phyloP scores from a whole-genome alignment of 2,888 invertebrate species.

The Synergus gifuensis region DNA sequence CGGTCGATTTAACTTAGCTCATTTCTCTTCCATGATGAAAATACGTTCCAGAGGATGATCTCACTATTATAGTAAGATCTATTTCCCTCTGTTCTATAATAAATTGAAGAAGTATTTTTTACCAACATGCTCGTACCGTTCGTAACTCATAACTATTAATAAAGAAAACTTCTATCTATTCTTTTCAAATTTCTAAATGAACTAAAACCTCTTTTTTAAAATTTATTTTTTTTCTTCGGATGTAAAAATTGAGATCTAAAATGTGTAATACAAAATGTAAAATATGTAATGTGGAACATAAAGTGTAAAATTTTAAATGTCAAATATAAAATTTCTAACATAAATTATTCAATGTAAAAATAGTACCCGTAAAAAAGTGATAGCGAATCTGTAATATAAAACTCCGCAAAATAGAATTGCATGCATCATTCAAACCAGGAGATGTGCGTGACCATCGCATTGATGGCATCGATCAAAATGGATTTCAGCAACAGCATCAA shows the following conservation, averaged over 20 bases:
- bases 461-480: conserved; percentile 45
- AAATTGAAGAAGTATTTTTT: neutral
- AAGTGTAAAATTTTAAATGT: no score
- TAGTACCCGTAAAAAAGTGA: no score
- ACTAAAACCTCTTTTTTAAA: no score
- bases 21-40: conserved; percentile 60
- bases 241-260: no score
- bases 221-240: no score
- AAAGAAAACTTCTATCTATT: no score
- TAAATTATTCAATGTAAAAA: no score
- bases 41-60: conserved; percentile 56
- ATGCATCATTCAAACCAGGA: neutral
- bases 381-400: neutral
- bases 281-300: no score
- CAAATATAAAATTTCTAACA: no score
- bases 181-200: no score
- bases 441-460: conserved; percentile 36
- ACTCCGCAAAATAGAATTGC: neutral
- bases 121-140: neutral
- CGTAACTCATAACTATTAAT: no score
- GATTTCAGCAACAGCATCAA: neutral
- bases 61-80: conserved; percentile 54
- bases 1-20: conserved; percentile 67
- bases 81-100: conserved; percentile 43
- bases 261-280: no score